Conservation (phyloP, 2,113 vertebrate species). For the Bos indicus region DNA sequence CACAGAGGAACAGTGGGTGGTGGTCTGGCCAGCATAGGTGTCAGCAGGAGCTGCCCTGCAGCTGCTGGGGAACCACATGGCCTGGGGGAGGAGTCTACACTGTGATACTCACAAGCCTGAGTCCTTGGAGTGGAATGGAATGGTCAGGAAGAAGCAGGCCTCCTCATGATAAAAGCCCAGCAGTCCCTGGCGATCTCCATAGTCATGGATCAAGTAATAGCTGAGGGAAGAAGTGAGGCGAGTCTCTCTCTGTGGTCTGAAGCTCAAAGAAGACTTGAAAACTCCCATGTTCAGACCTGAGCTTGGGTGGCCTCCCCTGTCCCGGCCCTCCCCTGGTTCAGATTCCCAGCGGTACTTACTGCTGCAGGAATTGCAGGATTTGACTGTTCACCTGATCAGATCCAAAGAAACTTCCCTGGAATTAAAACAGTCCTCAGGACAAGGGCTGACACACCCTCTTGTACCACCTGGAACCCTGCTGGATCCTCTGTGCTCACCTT, state of each 20-base stretch:
- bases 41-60: not conserved
- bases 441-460: not conserved
- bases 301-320: no score
- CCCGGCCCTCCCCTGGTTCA: not conserved
- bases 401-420: conserved; percentile 84
- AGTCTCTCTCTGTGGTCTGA: no score
- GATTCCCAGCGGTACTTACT: conserved; percentile 58
- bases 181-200: conserved; percentile 82
- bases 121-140: no score
- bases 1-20: not conserved
- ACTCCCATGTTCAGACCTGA: conserved; percentile 76
- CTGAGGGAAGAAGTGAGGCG: conserved; percentile 63
- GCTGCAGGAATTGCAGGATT: conserved; percentile 84
- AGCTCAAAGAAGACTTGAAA: not conserved
- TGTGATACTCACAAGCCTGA: conserved; percentile 73
- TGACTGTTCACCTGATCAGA: conserved; percentile 83
- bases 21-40: not conserved
- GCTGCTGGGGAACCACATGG: not conserved
- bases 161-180: conserved; percentile 88
- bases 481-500: conserved; percentile 74
- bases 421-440: not conserved
- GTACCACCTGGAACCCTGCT: not conserved
- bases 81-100: not conserved
- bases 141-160: no score
- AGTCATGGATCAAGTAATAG: conserved; percentile 88